Conservation (phyloP, 2,797 vertebrate species). For the Pristis pectinata region DNA sequence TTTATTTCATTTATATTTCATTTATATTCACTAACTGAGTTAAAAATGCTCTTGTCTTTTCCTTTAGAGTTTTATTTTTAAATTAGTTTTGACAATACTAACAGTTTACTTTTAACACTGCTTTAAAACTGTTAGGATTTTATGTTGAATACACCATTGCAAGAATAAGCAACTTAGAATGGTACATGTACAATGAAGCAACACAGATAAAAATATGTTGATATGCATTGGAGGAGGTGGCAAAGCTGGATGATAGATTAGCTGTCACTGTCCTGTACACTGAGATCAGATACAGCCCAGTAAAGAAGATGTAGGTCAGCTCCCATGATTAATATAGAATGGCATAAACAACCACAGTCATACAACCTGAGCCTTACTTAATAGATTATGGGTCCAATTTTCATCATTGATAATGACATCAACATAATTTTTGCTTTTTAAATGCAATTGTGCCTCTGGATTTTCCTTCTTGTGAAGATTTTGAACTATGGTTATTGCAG, state of each 20-base stretch:
- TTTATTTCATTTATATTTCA: too few relatives aligned
- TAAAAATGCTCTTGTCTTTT: neutral
- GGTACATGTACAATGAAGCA: neutral
- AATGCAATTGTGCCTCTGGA: neutral
- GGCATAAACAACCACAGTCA: neutral
- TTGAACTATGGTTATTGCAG: neutral
- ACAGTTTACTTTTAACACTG: neutral
- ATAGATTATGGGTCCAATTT: neutral
- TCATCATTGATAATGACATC: neutral
- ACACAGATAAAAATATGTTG: neutral
- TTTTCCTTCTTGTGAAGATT: neutral
- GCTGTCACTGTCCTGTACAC: neutral
- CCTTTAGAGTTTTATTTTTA: neutral
- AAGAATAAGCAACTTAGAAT: neutral
- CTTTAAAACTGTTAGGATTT: neutral
- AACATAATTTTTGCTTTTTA: neutral
- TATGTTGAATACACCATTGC: neutral
- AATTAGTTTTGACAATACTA: too few relatives aligned
- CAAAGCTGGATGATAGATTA: neutral
- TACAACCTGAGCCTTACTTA: neutral
- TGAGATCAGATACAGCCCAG: neutral
- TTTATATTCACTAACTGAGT: neutral
- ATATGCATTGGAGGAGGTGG: neutral
- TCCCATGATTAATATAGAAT: neutral
- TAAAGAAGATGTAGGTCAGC: slow-evolving; percentile 5